These are phyloP conservation scores for Brachionus angularis DNA, from an alignment of 1,140 invertebrate species.

Conservation along the genomic window DNA sequence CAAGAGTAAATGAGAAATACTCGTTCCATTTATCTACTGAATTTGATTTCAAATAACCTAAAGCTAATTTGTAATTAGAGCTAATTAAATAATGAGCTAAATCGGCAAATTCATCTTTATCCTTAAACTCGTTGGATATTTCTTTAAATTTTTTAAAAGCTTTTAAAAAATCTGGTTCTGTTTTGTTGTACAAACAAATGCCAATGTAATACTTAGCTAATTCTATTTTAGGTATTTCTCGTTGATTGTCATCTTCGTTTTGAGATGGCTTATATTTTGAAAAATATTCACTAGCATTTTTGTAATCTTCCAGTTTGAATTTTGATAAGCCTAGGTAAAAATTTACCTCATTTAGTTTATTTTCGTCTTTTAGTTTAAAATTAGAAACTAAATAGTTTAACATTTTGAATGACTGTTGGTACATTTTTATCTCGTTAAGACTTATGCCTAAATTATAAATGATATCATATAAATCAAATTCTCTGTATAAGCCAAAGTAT, in stretches of 20 bases:
- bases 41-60: slow-evolving; percentile 9
- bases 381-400: not conserved
- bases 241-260: not conserved
- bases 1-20: slow-evolving; percentile 21
- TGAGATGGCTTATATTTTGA: slow-evolving; percentile 27
- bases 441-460: slow-evolving; percentile 18
- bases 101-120: slow-evolving; percentile 16
- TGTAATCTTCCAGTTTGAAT: slow-evolving; percentile 24
- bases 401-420: slow-evolving; percentile 22
- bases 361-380: slow-evolving; percentile 24
- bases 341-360: slow-evolving; percentile 11
- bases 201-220: slow-evolving; percentile 11
- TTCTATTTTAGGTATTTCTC: slow-evolving; percentile 25
- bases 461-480: slow-evolving; percentile 26
- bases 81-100: slow-evolving; percentile 26
- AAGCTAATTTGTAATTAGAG: slow-evolving; percentile 22
- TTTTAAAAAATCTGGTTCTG: slow-evolving; percentile 10
- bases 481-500: slow-evolving; percentile 8
- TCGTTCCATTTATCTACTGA: slow-evolving; percentile 24
- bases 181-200: slow-evolving; percentile 30
- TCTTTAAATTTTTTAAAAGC: slow-evolving; percentile 36
- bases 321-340: slow-evolving; percentile 28
- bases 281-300: slow-evolving; percentile 40
- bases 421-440: slow-evolving; percentile 33
- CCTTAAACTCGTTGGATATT: slow-evolving; percentile 12